These are phyloP conservation scores for Oscheius sp. DNA, from an alignment of 2,888 invertebrate species.

Conservation along the genomic window DNA sequence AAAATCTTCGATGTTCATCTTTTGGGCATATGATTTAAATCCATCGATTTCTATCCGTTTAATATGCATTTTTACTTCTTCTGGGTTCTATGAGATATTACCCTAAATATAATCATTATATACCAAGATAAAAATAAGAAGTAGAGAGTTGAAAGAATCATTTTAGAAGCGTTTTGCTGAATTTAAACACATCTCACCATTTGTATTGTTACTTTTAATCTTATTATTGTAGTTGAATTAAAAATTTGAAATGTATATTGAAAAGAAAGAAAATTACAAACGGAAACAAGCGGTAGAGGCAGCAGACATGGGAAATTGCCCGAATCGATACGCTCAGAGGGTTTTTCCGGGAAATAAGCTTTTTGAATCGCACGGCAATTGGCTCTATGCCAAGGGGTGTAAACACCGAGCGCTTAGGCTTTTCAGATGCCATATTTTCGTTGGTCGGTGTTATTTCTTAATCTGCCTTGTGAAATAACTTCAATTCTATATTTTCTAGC, in stretches of 20 bases:
- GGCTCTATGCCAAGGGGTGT: background rate
- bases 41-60: constrained; percentile 92
- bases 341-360: too few species aligned
- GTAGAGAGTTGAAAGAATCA: background rate
- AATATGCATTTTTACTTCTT: constrained; percentile 90
- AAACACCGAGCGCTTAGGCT: background rate
- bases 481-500: background rate
- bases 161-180: background rate
- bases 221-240: background rate
- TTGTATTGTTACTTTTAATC: background rate
- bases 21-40: constrained; percentile 94
- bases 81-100: background rate
- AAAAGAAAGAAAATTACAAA: too few species aligned
- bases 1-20: constrained; percentile 90
- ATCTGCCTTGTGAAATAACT: too few species aligned
- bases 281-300: too few species aligned
- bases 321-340: too few species aligned
- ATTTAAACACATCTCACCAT: too few species aligned
- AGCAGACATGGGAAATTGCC: too few species aligned
- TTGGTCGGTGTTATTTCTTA: too few species aligned
- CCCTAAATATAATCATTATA: background rate
- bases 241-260: background rate
- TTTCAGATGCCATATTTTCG: too few species aligned
- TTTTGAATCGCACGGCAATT: background rate
- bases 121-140: background rate